These are phyloP conservation scores for Heterotilapia buettikoferi DNA, from an alignment of 2,113 vertebrate species.

Conservation along the genomic window DNA sequence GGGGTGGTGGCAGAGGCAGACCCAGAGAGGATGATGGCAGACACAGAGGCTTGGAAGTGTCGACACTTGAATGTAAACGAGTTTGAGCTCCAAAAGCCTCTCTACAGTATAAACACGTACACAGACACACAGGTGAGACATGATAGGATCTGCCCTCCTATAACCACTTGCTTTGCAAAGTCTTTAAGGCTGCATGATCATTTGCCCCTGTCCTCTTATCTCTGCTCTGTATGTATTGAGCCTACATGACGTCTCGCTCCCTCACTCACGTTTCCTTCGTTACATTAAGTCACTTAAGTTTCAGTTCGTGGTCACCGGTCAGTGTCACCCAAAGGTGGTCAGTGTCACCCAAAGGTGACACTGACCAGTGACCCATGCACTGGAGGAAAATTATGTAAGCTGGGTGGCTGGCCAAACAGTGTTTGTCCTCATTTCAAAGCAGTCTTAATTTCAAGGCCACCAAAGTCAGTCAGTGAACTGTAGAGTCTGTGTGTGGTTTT, in stretches of 20 bases:
- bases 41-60: conserved; percentile 81
- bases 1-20: conserved; percentile 74
- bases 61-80: conserved; percentile 66
- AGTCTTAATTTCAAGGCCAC: conserved; percentile 31
- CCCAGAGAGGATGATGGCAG: conserved; percentile 81
- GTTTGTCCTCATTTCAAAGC: conserved; percentile 13
- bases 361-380: not conserved
- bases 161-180: not conserved
- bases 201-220: not conserved
- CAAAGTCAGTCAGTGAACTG: conserved; percentile 10
- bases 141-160: not conserved
- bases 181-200: not conserved
- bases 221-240: not conserved
- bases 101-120: conserved; percentile 85
- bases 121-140: conserved; percentile 82
- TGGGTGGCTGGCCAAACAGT: not conserved
- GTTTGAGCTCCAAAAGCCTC: conserved; percentile 79
- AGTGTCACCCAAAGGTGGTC: no score
- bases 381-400: conserved; percentile 17
- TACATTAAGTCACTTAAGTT: not conserved
- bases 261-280: not conserved
- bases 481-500: not conserved
- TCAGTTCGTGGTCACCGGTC: no score
- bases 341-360: no score
- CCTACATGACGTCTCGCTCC: not conserved